phyloP scores from a whole-genome alignment of 2,113 vertebrate species.

The Monopterus albus region DNA sequence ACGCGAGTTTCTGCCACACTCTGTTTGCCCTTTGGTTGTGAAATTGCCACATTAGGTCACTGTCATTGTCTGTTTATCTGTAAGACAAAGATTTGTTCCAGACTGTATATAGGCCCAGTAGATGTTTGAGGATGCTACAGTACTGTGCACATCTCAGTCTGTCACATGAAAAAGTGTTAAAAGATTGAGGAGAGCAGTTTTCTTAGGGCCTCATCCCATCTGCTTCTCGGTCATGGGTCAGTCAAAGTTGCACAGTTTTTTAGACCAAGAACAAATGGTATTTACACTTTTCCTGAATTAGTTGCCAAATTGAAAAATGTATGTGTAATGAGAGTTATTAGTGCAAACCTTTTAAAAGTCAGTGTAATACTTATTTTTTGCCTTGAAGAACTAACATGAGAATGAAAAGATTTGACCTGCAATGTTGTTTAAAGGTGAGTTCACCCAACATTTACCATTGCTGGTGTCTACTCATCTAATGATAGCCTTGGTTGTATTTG shows the following conservation, averaged over 20 bases:
- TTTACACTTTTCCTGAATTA: too few species aligned
- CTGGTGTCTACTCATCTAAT: not conserved
- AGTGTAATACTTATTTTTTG: not conserved
- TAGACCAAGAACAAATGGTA: not conserved
- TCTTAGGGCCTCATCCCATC: not conserved
- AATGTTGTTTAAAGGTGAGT: not conserved
- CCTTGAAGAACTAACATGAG: not conserved
- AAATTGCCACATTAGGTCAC: not conserved
- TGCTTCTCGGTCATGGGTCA: not conserved
- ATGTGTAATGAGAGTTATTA: too few species aligned
- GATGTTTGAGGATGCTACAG: not conserved
- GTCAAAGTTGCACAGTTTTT: not conserved
- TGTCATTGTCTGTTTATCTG: conserved; percentile 13
- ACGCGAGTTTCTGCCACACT: not conserved
- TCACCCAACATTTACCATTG: not conserved
- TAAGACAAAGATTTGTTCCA: not conserved
- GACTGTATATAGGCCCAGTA: not conserved
- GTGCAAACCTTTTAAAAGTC: not conserved
- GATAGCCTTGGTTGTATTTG: not conserved
- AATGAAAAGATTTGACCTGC: not conserved
- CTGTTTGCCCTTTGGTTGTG: conserved; percentile 15
- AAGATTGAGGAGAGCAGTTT: not conserved
- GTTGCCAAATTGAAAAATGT: too few species aligned
- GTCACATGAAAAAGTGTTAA: not conserved
- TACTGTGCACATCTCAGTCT: not conserved